Conservation (phyloP, 2,113 vertebrate genomes). For the Apteryx mantelli region DNA sequence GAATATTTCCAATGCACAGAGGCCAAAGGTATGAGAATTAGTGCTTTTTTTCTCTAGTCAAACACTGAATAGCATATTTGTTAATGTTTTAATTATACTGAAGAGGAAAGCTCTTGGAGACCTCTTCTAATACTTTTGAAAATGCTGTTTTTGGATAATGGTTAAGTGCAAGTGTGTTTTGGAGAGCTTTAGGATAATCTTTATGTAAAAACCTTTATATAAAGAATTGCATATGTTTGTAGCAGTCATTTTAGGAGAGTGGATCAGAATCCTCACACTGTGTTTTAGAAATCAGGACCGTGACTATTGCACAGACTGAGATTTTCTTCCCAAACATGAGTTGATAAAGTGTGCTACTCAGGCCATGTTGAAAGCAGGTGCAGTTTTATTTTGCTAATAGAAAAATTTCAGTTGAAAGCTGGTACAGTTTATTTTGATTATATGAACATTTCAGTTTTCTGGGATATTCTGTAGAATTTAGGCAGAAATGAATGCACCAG, state of each 20-base stretch:
- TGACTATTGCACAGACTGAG: not conserved
- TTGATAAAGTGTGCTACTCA: not conserved
- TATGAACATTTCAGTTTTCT: not conserved
- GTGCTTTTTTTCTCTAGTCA: not conserved
- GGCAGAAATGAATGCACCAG: not conserved
- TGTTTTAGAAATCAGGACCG: not conserved
- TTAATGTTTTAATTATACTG: not conserved
- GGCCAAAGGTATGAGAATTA: not conserved
- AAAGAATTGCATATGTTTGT: not conserved
- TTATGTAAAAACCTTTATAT: not conserved
- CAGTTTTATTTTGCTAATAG: not conserved
- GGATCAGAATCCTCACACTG: not conserved
- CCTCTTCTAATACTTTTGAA: not conserved
- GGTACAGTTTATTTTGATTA: not conserved
- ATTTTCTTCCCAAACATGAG: not conserved
- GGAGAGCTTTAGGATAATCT: not conserved
- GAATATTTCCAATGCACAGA: not conserved
- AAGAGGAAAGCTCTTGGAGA: not conserved
- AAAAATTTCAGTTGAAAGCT: not conserved
- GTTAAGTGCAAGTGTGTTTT: not conserved
- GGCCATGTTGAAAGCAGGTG: not conserved
- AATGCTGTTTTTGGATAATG: not conserved
- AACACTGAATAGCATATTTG: not conserved
- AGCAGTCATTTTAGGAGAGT: not conserved
- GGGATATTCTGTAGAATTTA: not conserved